These are phyloP conservation scores for Taxidea taxus DNA, from an alignment of 2,113 vertebrate genomes.

Conservation along the genomic window DNA sequence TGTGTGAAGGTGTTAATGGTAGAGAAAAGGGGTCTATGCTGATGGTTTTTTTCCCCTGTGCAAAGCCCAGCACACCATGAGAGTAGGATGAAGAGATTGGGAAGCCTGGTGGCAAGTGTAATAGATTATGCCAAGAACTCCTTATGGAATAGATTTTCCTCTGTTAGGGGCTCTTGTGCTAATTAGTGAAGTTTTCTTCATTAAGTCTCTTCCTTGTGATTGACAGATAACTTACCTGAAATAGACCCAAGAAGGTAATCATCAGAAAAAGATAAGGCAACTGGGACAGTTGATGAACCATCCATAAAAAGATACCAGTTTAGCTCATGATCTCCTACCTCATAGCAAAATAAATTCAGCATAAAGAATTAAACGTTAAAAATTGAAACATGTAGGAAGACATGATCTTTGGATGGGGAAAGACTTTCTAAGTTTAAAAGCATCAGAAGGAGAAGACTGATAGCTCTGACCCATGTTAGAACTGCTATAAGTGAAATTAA, in stretches of 20 bases:
- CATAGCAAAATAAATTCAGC: not conserved
- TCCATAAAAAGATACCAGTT: not conserved
- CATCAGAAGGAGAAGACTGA: not conserved
- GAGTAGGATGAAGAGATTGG: not conserved
- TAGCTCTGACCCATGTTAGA: not conserved
- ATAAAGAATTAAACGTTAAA: not conserved
- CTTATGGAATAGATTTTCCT: not conserved
- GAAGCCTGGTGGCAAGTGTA: not conserved
- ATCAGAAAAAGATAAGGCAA: not conserved
- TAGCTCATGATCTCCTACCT: not conserved
- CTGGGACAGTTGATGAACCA: not conserved
- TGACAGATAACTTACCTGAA: not conserved
- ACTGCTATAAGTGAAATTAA: not conserved
- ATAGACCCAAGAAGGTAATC: not conserved
- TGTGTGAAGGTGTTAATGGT: not conserved
- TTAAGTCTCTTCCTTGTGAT: not conserved
- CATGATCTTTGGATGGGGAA: not conserved
- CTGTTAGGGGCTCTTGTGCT: not conserved
- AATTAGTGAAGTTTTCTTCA: not conserved
- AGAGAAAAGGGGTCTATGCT: not conserved
- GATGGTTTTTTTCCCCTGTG: not conserved
- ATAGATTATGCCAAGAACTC: too few species aligned
- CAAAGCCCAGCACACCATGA: not conserved
- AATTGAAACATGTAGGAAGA: not conserved
- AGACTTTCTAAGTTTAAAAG: slow-evolving; percentile 25